Base-by-base conservation (phyloP, 2,113 vertebrate genomes). In the Bubo blakistoni region DNA sequence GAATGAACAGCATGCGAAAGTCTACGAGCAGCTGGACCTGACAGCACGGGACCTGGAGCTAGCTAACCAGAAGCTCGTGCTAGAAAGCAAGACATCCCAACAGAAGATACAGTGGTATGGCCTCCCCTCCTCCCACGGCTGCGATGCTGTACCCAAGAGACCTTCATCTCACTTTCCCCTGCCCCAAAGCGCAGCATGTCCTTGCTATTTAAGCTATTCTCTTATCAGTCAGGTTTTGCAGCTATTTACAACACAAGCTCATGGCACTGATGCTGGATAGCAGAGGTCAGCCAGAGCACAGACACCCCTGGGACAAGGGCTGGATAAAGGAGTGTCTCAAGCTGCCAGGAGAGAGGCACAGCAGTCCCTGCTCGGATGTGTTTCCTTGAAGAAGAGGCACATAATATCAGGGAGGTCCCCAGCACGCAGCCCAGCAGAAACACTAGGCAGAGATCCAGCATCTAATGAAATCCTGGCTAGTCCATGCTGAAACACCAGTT, bases 1-100 rank as follows among this genome's bases (percentile, higher is more conserved):
- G 98, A 99, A 99, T 3, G 99, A 99, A 88, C 99, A 99, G 97
- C 99, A 99, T 0, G 99, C 99, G 0, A 99, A 99, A 88, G 99
- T 99, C 88, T 99, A 99, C 0, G 99, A 99, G 91, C 99, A 99
- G 98, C 97, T 99, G 98, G 99, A 99, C 61, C 98, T 99, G 95
- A 99, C 99, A 0, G 99, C 99, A 4, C 97, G 99, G 25, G 99
- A 99, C 97, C 98, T 99, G 97, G 99, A 99, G 97, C 98, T 99
- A 90, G 98, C 99, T 80, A 99, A 99, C 73, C 99, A 99, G 98
- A 99, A 99, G 65, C 99, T 99, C 20, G 98, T 99, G 90, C 97
- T 99, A 97, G 99, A 99, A 97, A 99, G 99, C 97, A 99, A 99
- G 93, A 97, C 98, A 17, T 99, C 99, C 26, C 99, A 99, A 93